These are phyloP conservation scores for Naso thynnoides DNA, from an alignment of 2,797 vertebrate genomes.

Conservation along the genomic window DNA sequence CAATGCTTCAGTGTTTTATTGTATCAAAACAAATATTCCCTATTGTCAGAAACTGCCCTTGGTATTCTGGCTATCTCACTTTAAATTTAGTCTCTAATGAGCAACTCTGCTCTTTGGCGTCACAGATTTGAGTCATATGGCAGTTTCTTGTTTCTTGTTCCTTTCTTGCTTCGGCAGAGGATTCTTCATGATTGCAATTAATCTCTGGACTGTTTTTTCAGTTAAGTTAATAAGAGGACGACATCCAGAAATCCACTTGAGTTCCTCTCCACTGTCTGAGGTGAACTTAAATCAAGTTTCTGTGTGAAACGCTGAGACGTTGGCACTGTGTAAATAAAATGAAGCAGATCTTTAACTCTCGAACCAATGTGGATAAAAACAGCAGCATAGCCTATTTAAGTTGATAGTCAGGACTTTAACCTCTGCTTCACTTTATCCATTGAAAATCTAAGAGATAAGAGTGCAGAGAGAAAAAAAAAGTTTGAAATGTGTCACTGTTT, in stretches of 20 bases:
- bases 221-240: slow-evolving; percentile 21
- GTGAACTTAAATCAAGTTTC: slow-evolving; percentile 24
- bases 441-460: slow-evolving; percentile 30
- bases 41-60: slow-evolving; percentile 19
- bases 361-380: slow-evolving; percentile 10
- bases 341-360: slow-evolving; percentile 13
- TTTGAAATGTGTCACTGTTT: slow-evolving; percentile 35
- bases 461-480: slow-evolving; percentile 3
- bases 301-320: slow-evolving; percentile 20
- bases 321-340: slow-evolving; percentile 5
- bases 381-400: slow-evolving; percentile 2
- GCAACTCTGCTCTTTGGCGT: slow-evolving; percentile 36
- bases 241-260: slow-evolving; percentile 25
- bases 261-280: slow-evolving; percentile 14
- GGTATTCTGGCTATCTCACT: slow-evolving; percentile 32
- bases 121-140: slow-evolving; percentile 41
- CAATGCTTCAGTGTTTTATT: slow-evolving; percentile 27
- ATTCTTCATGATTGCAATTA: slow-evolving; percentile 38
- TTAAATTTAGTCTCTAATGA: slow-evolving; percentile 48
- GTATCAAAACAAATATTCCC: slow-evolving; percentile 35
- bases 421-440: slow-evolving; percentile 35
- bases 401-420: slow-evolving; percentile 30
- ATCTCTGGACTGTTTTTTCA: slow-evolving; percentile 39
- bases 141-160: slow-evolving; percentile 17
- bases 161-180: slow-evolving; percentile 22